Conservation (phyloP, 2,113 vertebrate genomes). For the Nyctibius bracteatus region DNA sequence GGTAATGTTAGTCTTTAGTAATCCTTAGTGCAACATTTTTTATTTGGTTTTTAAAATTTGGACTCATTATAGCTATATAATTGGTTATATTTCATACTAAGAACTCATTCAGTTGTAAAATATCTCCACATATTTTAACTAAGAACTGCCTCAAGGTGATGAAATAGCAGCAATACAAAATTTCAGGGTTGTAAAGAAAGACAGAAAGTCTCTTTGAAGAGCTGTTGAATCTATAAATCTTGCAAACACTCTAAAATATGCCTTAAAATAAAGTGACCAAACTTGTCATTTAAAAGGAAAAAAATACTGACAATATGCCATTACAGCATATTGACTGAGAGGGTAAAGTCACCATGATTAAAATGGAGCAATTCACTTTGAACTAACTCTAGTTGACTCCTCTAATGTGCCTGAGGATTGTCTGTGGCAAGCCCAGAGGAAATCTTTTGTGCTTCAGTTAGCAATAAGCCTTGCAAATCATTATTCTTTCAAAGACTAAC, state of each 20-base stretch:
- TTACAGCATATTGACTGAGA: conserved; percentile 48
- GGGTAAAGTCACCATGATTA: conserved; percentile 63
- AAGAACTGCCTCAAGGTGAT: conserved; percentile 66
- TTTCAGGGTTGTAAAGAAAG: conserved; percentile 48
- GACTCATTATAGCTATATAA: conserved; percentile 64
- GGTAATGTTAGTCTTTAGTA: conserved; percentile 37
- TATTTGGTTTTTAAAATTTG: conserved; percentile 64
- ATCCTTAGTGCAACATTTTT: conserved; percentile 59
- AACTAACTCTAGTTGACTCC: conserved; percentile 75
- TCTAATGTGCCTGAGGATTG: conserved; percentile 70
- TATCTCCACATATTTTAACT: conserved; percentile 43
- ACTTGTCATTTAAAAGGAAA: conserved; percentile 26
- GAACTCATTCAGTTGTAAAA: conserved; percentile 56
- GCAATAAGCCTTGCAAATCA: conserved; percentile 71
- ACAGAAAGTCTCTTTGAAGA: conserved; percentile 40
- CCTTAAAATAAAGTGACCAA: conserved; percentile 55
- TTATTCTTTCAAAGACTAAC: conserved; percentile 65
- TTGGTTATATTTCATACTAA: conserved; percentile 66
- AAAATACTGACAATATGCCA: not conserved
- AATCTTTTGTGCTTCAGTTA: conserved; percentile 71
- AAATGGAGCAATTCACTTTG: conserved; percentile 76
- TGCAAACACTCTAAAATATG: conserved; percentile 30
- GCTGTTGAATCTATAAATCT: conserved; percentile 52
- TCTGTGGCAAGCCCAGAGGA: conserved; percentile 75
- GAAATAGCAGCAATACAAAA: conserved; percentile 59